phyloP scores from a whole-genome alignment of 2,888 invertebrate genomes.

The Drepanosiphum platanoidis region DNA sequence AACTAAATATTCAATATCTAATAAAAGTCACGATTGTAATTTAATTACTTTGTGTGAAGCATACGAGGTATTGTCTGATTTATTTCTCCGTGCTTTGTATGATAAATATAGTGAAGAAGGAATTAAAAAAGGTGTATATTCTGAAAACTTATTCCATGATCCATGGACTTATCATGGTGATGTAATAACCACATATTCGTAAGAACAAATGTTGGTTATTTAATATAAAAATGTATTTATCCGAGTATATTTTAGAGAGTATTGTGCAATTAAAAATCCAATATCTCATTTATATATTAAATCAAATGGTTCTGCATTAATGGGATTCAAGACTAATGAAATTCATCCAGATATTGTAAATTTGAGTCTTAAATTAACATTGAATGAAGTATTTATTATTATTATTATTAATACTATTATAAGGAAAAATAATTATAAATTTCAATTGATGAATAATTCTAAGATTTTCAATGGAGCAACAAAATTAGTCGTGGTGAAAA shows the following conservation, averaged over 20 bases:
- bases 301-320: neutral
- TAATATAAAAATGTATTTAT: too few species aligned
- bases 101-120: slow-evolving; percentile 92
- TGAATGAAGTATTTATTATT: slow-evolving; percentile 47
- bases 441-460: too few species aligned
- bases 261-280: slow-evolving; percentile 28
- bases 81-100: slow-evolving; percentile 78
- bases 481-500: slow-evolving; percentile 15
- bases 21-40: slow-evolving; percentile 16
- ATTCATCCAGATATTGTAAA: neutral
- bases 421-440: too few species aligned
- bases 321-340: neutral
- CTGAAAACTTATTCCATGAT: neutral
- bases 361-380: slow-evolving; percentile 9
- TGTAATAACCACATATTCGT: slow-evolving; percentile 30
- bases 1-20: neutral
- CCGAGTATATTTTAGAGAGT: slow-evolving; percentile 9
- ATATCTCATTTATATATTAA: slow-evolving; percentile 12
- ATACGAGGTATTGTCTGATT: slow-evolving; percentile 79
- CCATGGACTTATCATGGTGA: slow-evolving; percentile 42
- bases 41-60: slow-evolving; percentile 80
- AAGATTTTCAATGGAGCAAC: slow-evolving; percentile 27
- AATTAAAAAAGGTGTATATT: slow-evolving; percentile 77
- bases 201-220: neutral
- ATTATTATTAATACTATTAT: too few species aligned